A percentile compares a stretch with the other conserved stretches of the same genome.
phyloP scores from a whole-genome alignment of 2,797 vertebrate genomes.

The Leptatherina wallacei region DNA sequence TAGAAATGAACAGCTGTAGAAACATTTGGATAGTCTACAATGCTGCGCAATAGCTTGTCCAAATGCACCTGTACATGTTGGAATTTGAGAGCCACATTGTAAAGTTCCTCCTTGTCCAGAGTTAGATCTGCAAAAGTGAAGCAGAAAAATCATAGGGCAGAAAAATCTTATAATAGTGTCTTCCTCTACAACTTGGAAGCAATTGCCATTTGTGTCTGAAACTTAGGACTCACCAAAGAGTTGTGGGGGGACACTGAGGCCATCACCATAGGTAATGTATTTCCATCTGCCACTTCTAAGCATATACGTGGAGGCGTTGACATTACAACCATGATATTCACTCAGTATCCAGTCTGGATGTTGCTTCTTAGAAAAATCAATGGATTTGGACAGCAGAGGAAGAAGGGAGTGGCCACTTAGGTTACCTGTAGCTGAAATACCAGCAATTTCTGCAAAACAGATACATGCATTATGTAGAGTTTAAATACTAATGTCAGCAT shows the following conservation, averaged over 20 bases:
- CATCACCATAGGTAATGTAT: constrained; percentile 91
- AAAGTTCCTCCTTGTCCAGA: constrained; percentile 89
- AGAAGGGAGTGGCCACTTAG: constrained; percentile 92
- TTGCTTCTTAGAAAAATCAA: constrained; percentile 24
- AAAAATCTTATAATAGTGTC: neutral
- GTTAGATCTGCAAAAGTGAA: constrained; percentile 85
- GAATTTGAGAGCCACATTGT: constrained; percentile 84
- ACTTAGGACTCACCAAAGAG: constrained; percentile 88
- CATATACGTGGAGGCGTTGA: constrained; percentile 95
- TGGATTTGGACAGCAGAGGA: constrained; percentile 75
- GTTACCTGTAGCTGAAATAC: constrained; percentile 77
- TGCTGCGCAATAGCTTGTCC: constrained; percentile 85
- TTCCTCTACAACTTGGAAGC: neutral
- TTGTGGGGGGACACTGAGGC: constrained; percentile 86
- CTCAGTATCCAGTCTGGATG: constrained; percentile 90
- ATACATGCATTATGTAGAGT: neutral
- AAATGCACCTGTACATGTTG: constrained; percentile 79
- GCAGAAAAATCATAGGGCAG: constrained; percentile 1
- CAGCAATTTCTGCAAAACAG: constrained; percentile 86
- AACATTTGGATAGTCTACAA: constrained; percentile 89
- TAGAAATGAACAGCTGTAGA: constrained; percentile 88
- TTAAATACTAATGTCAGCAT: neutral
- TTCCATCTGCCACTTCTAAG: constrained; percentile 90
- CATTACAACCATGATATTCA: constrained; percentile 96
- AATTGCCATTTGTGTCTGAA: constrained; percentile 8